Percentiles rank a stretch among this genome's conserved stretches.
Conservation (phyloP, 2,797 vertebrate genomes). For the Pseudotriccus pelzelni region DNA sequence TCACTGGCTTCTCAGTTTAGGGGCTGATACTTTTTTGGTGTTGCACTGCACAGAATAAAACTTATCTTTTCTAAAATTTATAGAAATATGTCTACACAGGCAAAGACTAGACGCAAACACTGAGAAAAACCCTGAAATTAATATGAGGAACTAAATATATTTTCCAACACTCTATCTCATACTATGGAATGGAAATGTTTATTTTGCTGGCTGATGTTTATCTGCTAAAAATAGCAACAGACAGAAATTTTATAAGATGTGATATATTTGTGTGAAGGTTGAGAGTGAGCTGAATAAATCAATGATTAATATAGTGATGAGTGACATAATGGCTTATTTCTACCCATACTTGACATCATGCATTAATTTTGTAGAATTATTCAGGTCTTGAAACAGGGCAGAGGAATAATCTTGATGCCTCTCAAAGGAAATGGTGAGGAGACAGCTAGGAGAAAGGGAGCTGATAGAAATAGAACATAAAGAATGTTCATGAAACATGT, state of each 20-base stretch:
- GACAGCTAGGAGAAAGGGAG: slow-evolving; percentile 16
- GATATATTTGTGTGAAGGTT: background rate
- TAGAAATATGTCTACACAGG: background rate
- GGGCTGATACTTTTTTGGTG: background rate
- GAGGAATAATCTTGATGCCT: slow-evolving; percentile 28
- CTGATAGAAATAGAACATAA: slow-evolving; percentile 48
- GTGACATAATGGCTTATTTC: slow-evolving; percentile 47
- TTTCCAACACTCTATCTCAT: background rate
- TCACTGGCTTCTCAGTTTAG: background rate
- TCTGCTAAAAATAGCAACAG: slow-evolving; percentile 3
- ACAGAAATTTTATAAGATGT: background rate
- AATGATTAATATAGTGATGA: slow-evolving; percentile 44
- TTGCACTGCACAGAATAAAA: background rate
- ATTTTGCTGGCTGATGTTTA: slow-evolving; percentile 2
- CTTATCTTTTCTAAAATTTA: background rate
- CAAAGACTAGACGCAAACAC: background rate
- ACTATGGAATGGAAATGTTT: background rate
- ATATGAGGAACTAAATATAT: background rate
- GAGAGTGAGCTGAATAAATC: slow-evolving; percentile 27
- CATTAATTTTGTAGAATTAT: slow-evolving; percentile 49
- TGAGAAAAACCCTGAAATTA: background rate
- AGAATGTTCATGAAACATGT: slow-evolving; percentile 47
- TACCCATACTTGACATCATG: slow-evolving; percentile 36
- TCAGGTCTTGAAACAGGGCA: slow-evolving; percentile 47
- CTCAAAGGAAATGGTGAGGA: slow-evolving; percentile 52